Evolutionary conservation across 2,113 vertebrate genomes (phyloP), one percentile per base, ranked within the genome.

Genomic region (Coreoperca whiteheadi): DNA sequence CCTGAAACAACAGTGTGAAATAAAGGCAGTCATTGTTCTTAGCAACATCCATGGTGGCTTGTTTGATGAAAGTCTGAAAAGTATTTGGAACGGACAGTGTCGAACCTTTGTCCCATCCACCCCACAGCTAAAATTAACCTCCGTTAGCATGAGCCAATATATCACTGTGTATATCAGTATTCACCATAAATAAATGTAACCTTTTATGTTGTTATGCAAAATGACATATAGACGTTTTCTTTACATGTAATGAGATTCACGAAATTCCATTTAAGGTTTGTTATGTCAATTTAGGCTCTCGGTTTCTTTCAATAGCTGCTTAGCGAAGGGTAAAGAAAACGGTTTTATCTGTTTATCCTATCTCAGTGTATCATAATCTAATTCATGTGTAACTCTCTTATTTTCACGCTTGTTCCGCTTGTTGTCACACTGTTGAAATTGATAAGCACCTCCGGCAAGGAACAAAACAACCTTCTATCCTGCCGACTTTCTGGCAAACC

Each of bases 21-120:
- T 87, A 90, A 94, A 94, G 89, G 82, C 88, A 39, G 48, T 32
- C 88, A 81, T 93, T 94, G 92, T 95, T 94, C 91, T 51, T 11
- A 0, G 69, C 75, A 80, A 61, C 82, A 64, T 85, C 74, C 84
- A 32, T 4, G 30, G 64, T 77, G 74, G 79, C 83, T 71, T 68
- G 82, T 92, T 92, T 92, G 93, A 94, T 94, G 91, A 93, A 90
- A 80, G 82, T 83, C 87, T 65, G 66, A 75, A 46, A 85, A 83
- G 84, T 87, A 77, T 93, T 88, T 84, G 78, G 77, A 79, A 82
- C 43, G 51, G 83, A 84, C 82, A 67, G 84, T 82, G 89, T 81
- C 76, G 79, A 79, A 82, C 72, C 37, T 77, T 66, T 87, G 70
- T 79, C 71, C 81, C n/a, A 3, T 68, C 65, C 37, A 32, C 53